Percentiles rank a stretch among this genome's conserved stretches.
These are phyloP conservation scores for Notarius lentiginosus DNA, from an alignment of 2,113 vertebrate species.

Conservation along the genomic window DNA sequence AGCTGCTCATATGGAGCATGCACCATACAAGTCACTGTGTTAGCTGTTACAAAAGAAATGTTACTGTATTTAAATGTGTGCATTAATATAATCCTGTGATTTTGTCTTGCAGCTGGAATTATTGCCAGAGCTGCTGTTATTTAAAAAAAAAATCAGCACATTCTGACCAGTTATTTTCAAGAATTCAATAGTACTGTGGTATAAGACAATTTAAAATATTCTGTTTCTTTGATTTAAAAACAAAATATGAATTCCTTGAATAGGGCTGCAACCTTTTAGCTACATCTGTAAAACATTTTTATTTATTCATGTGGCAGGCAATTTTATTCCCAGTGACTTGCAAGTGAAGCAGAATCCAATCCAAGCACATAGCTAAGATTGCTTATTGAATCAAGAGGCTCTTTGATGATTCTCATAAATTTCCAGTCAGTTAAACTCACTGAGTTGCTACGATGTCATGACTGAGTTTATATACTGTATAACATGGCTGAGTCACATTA, in stretches of 20 bases:
- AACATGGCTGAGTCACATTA: neutral
- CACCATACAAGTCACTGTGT: neutral
- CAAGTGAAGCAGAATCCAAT: conserved; percentile 5
- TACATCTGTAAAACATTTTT: conserved; percentile 23
- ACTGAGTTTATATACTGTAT: neutral
- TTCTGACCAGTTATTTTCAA: neutral
- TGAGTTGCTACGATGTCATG: neutral
- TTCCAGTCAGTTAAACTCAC: neutral
- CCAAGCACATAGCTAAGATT: neutral
- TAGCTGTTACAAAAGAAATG: neutral
- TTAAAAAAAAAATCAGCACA: neutral
- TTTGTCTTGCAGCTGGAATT: neutral
- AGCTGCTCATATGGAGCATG: neutral
- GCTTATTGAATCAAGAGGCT: neutral
- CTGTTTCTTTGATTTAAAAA: conserved; percentile 13
- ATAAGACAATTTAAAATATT: neutral
- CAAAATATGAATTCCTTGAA: conserved; percentile 15
- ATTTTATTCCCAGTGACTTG: conserved; percentile 8
- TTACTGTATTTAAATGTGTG: neutral
- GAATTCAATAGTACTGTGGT: neutral
- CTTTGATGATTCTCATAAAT: neutral
- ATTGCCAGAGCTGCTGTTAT: neutral
- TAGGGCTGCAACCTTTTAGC: conserved; percentile 1
- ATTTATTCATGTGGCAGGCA: neutral
- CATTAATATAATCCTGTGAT: neutral